These are phyloP conservation scores for Dunckerocampus dactyliophorus DNA, from an alignment of 2,113 vertebrate species.

Conservation along the genomic window DNA sequence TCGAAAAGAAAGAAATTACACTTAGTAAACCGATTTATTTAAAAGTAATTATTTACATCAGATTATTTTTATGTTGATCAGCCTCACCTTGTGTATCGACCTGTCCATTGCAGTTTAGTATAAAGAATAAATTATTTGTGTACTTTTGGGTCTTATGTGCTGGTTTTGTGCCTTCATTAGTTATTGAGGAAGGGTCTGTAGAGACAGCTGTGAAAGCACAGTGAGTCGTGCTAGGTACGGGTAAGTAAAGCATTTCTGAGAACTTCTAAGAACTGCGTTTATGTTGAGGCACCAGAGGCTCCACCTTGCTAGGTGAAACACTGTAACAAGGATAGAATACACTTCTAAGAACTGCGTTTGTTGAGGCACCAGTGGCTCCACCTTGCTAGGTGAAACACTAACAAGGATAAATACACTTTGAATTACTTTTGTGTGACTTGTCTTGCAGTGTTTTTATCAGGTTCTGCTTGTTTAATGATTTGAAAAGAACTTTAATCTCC, in stretches of 20 bases:
- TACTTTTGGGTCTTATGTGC: conserved; percentile 69
- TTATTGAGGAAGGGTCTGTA: conserved; percentile 50
- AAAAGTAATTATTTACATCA: conserved; percentile 38
- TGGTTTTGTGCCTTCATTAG: conserved; percentile 75
- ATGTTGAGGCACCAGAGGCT: conserved; percentile 46
- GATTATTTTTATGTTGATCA: conserved; percentile 46
- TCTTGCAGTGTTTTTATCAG: not conserved
- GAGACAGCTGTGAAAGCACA: conserved; percentile 61
- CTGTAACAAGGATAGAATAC: conserved; percentile 69
- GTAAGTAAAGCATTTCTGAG: conserved; percentile 44
- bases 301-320: conserved; percentile 63
- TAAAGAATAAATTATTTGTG: conserved; percentile 73
- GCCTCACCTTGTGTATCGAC: conserved; percentile 52
- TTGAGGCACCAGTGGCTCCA: too few relatives aligned
- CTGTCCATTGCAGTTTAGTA: conserved; percentile 57
- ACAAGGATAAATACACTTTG: too few relatives aligned
- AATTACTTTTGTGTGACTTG: conserved; percentile 58
- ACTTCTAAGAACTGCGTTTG: too few relatives aligned
- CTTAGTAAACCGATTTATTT: conserved; percentile 33
- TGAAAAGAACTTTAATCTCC: not conserved
- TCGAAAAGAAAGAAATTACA: conserved; percentile 18
- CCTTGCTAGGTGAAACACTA: too few relatives aligned
- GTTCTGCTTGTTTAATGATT: not conserved
- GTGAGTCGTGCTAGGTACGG: conserved; percentile 51
- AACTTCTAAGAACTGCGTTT: conserved; percentile 62